A percentile compares a stretch with the other conserved stretches of the same genome.
phyloP scores from a whole-genome alignment of 2,888 invertebrate species.

The Clepsis dumicolana region DNA sequence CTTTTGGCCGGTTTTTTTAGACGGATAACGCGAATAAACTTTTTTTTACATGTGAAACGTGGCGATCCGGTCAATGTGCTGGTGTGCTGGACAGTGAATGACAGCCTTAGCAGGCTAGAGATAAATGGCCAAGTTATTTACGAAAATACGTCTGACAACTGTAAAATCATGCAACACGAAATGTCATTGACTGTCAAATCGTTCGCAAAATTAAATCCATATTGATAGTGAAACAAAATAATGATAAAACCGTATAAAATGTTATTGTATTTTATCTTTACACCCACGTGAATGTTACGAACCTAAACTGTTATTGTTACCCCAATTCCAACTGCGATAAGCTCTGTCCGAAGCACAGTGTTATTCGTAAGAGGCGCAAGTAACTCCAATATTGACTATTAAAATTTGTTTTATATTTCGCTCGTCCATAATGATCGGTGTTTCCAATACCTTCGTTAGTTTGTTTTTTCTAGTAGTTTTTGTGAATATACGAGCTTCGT shows the following conservation, averaged over 20 bases:
- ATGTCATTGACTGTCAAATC: conserved; percentile 35
- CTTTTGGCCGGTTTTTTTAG: no score
- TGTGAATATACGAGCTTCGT: conserved; percentile 61
- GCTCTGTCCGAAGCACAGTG: conserved; percentile 23
- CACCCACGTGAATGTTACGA: conserved; percentile 62
- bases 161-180: conserved; percentile 11
- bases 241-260: conserved; percentile 44
- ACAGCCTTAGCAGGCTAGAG: not conserved
- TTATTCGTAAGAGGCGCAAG: conserved; percentile 42
- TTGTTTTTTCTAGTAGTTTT: conserved; percentile 61
- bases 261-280: conserved; percentile 55
- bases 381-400: conserved; percentile 40
- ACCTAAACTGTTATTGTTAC: conserved; percentile 59
- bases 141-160: conserved; percentile 16
- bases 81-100: conserved; percentile 24
- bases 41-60: not conserved
- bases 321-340: conserved; percentile 53
- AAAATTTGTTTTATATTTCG: conserved; percentile 27
- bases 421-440: conserved; percentile 28
- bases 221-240: conserved; percentile 43
- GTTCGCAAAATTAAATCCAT: conserved; percentile 38
- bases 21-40: no score
- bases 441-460: conserved; percentile 46
- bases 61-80: no score
- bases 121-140: conserved; percentile 12